Percentiles rank a stretch among this genome's conserved stretches.
Conservation (phyloP, 2,888 invertebrate genomes). For the Leptopilina myrica region DNA sequence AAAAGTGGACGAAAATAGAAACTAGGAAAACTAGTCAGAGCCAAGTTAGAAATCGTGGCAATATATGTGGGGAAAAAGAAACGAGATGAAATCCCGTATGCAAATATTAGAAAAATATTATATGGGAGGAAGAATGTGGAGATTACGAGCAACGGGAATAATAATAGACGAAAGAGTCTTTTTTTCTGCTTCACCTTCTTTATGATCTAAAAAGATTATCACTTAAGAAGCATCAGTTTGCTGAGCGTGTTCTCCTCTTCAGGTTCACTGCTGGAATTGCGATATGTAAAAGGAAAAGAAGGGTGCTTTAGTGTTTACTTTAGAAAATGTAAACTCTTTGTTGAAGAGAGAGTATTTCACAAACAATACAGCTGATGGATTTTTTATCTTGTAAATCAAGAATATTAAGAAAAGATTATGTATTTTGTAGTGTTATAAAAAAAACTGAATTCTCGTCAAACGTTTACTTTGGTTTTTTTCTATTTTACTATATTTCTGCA, state of each 20-base stretch:
- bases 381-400: not conserved
- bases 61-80: too few species aligned
- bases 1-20: too few species aligned
- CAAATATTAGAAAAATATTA: too few species aligned
- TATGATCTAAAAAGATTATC: constrained; percentile 36
- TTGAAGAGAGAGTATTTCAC: not conserved
- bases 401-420: not conserved
- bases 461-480: too few species aligned
- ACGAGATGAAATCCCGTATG: too few species aligned
- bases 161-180: not conserved
- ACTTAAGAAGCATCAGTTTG: constrained; percentile 26
- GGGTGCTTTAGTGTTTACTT: constrained; percentile 30
- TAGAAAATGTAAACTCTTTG: constrained; percentile 35
- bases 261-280: constrained; percentile 6
- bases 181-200: not conserved
- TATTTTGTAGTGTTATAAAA: too few species aligned
- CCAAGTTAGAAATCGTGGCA: too few species aligned
- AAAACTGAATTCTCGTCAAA: too few species aligned
- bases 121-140: too few species aligned
- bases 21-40: too few species aligned
- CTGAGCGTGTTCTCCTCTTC: constrained; percentile 22
- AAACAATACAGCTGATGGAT: constrained; percentile 30
- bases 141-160: not conserved
- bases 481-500: too few species aligned
- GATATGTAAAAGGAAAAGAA: constrained; percentile 21